Base-by-base conservation (phyloP, 2,113 vertebrate species). In the Gymnorhina tibicen region DNA sequence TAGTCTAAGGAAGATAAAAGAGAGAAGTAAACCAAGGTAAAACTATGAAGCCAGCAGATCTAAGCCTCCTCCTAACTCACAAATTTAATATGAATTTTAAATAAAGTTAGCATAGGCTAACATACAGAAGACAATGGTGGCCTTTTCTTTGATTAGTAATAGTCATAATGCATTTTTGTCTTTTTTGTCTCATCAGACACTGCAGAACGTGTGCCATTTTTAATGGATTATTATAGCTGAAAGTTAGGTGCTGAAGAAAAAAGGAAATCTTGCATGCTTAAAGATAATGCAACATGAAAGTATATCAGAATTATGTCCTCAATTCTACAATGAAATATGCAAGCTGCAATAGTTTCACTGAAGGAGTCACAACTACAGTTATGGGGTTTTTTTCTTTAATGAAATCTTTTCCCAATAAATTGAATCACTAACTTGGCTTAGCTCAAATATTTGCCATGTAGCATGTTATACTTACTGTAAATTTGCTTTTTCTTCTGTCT, bases 401-500 rank as follows among this genome's bases (percentile, higher is more conserved):
- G 50, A 81, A 93, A 69, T 46, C 4, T 79, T 89, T 93, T 85
- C 33, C 49, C 12, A 30, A 76, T 15, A 85, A 72, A 93, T 93
- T 95, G 46, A 76, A 50, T 87, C 44, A 26, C n/a, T 93, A 85
- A 72, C 46, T 18, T 58, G 50, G 20, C 53, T 80, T 68, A 91
- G 37, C 37, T 89, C 69, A 88, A 94, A 95, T 69, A 95, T 93
- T 94, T 95, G 46, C 50, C 24, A 42, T 58, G 26, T 68, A 42
- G n/a, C 41, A 50, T 85, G 20, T 60, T 78, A 78, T 44, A 73
- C 44, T 62, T 78, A 68, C 28, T 27, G 42, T 39, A 91, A 85
- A 91, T 96, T 91, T 93, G 41, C 62, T 79, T 91, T 80, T 82
- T 81, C 28, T 87, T 95, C 27, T 62, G 13, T 91, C 59, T 79